Conservation (phyloP, 2,797 vertebrate genomes). For the Rhincodon typus region DNA sequence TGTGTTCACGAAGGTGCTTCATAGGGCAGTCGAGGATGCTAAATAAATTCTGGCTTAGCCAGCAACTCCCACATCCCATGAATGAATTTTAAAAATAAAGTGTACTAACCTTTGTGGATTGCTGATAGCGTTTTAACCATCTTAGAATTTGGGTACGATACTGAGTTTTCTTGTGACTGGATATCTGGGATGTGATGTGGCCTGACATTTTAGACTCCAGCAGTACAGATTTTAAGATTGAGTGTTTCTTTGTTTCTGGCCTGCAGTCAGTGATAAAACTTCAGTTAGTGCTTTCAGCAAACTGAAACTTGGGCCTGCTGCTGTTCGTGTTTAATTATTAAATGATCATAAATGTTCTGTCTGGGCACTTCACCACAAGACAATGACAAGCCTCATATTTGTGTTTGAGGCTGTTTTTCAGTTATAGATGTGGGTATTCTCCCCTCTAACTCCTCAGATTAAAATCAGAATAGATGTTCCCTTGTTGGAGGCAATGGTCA, state of each 20-base stretch:
- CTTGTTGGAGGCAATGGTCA: background rate
- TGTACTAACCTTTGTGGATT: background rate
- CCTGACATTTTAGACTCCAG: background rate
- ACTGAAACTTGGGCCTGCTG: background rate
- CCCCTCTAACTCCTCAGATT: background rate
- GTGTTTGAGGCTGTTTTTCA: background rate
- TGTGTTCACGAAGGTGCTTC: background rate
- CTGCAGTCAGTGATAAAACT: background rate
- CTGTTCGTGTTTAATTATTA: background rate
- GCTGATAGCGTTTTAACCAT: background rate
- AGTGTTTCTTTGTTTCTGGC: background rate
- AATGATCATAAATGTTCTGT: background rate
- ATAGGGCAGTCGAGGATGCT: too few species aligned
- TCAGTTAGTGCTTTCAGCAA: background rate
- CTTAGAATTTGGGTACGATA: background rate
- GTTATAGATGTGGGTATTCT: background rate
- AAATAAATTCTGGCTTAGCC: too few species aligned
- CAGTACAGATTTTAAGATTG: background rate
- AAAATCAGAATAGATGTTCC: background rate
- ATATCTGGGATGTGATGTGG: background rate
- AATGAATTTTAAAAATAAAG: background rate
- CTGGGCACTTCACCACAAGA: background rate
- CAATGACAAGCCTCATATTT: background rate
- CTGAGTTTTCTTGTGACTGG: background rate
- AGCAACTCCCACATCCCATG: too few species aligned